These are phyloP conservation scores for Orientallactaga bullata DNA, from an alignment of 2,113 vertebrate species.

Conservation along the genomic window DNA sequence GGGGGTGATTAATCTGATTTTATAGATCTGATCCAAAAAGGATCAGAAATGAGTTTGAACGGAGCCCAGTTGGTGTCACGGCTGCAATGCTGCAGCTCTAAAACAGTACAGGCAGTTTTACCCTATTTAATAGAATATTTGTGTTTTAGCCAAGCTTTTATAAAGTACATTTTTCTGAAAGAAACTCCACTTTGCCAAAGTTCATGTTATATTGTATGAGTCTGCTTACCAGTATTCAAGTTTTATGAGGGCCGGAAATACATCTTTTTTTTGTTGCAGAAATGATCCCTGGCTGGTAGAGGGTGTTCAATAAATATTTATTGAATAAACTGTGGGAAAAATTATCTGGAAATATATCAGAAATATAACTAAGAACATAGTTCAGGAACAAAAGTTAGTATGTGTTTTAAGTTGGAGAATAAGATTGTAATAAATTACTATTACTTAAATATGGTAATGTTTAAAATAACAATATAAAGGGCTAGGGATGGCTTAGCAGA, in stretches of 20 bases:
- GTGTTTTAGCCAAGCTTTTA: slow-evolving; percentile 61
- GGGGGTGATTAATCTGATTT: slow-evolving; percentile 30
- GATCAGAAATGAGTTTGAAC: slow-evolving; percentile 33
- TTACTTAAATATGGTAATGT: not conserved
- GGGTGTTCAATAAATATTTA: slow-evolving; percentile 29
- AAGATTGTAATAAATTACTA: slow-evolving; percentile 9
- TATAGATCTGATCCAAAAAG: not conserved
- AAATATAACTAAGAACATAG: not conserved
- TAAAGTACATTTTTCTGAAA: slow-evolving; percentile 34
- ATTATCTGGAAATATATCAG: not conserved
- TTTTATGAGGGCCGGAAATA: not conserved
- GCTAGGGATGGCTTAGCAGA: too few species aligned
- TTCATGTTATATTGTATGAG: slow-evolving; percentile 27
- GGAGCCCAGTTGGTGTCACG: not conserved
- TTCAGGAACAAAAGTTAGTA: not conserved
- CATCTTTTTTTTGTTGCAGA: not conserved
- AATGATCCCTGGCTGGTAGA: not conserved
- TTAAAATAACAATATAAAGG: not conserved
- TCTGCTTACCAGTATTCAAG: slow-evolving; percentile 9
- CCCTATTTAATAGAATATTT: slow-evolving; percentile 56
- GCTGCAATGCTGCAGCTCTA: slow-evolving; percentile 44
- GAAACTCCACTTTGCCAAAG: slow-evolving; percentile 19
- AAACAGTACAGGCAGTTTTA: slow-evolving; percentile 10
- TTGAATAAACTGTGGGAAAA: slow-evolving; percentile 17
- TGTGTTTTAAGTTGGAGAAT: slow-evolving; percentile 28